Evolutionary conservation across 2,797 vertebrate genomes (phyloP).

Genomic region (Mormyrops boulengeri): DNA sequence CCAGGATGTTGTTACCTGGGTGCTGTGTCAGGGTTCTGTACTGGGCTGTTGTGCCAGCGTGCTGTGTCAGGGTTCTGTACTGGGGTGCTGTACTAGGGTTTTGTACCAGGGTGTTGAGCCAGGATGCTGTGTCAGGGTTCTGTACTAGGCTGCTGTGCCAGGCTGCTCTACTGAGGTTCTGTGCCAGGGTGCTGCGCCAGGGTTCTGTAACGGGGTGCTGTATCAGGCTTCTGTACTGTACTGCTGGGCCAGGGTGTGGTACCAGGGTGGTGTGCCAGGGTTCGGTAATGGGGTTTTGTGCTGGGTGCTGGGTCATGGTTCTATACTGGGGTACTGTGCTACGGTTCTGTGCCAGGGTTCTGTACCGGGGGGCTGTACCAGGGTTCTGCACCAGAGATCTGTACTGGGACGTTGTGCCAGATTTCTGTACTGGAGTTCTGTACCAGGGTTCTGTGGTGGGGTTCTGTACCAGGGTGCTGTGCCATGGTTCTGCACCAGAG

Average conservation of each 20-base stretch:
- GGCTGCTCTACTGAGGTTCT: neutral
- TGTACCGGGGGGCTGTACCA: neutral
- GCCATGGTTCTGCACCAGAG: neutral
- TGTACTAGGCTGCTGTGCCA: neutral
- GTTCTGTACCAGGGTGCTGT: neutral
- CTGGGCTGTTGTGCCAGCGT: neutral
- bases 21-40: no score
- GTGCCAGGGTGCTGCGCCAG: neutral
- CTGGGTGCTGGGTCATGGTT: no score
- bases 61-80: neutral
- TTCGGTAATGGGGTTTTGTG: neutral
- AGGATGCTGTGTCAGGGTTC: no score
- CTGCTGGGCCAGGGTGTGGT: no score
- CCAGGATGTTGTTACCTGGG: neutral
- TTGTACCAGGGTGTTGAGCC: neutral
- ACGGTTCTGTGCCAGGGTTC: neutral
- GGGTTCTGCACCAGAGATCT: neutral
- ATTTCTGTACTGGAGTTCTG: neutral
- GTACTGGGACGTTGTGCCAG: no score
- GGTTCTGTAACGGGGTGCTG: neutral
- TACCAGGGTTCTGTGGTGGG: neutral
- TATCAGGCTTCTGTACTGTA: no score
- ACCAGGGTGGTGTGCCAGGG: neutral
- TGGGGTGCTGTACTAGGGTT: no score
- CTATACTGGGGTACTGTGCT: neutral